These are phyloP conservation scores for Ischnura elegans DNA, from an alignment of 2,888 invertebrate species.

Conservation along the genomic window DNA sequence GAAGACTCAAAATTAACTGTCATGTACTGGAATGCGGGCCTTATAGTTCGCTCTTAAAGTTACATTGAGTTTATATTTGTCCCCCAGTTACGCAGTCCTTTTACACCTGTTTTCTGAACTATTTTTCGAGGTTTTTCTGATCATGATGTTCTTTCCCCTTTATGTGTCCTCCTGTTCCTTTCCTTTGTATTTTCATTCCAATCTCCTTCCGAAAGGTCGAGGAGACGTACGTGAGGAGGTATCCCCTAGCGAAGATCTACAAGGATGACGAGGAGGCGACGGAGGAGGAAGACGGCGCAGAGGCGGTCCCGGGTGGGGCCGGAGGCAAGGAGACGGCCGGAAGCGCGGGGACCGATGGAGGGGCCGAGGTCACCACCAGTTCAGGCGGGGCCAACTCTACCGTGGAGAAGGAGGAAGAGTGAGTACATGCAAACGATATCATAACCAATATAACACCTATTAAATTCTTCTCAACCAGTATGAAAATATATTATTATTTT, in stretches of 20 bases:
- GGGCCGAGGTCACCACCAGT: neutral
- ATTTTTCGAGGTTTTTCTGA: no score
- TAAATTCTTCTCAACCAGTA: no score
- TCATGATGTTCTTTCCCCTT: no score
- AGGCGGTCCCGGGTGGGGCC: neutral
- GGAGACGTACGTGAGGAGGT: constrained; percentile 40
- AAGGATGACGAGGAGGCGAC: neutral
- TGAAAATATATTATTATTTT: no score
- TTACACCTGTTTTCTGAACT: no score
- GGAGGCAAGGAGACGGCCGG: neutral
- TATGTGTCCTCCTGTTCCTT: neutral
- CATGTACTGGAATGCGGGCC: no score
- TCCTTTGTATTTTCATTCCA: neutral
- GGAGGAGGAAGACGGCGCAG: constrained; percentile 11
- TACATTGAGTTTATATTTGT: no score
- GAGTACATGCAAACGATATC: neutral
- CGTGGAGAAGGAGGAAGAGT: neutral
- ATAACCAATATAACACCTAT: no score
- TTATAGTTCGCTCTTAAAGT: no score
- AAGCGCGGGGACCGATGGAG: neutral
- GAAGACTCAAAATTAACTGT: no score
- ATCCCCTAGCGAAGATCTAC: constrained; percentile 37
- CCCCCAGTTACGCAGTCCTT: no score
- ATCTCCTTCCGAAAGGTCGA: neutral
- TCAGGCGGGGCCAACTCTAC: neutral